phyloP scores from a whole-genome alignment of 1,140 invertebrate genomes.

The Cyrtorhinus lividipennis region DNA sequence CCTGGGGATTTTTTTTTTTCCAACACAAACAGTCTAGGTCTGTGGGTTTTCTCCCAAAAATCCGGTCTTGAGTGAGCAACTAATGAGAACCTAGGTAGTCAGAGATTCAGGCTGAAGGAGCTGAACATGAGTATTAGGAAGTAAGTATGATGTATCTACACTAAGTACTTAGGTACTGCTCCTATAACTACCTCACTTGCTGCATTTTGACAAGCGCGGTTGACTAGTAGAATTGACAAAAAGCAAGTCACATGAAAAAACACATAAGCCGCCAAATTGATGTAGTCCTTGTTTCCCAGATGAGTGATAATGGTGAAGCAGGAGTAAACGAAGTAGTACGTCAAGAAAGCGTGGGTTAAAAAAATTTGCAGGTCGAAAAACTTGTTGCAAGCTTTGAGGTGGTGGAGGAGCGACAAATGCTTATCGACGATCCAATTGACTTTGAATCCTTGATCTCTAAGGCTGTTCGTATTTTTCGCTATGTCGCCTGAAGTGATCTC shows the following conservation, averaged over 20 bases:
- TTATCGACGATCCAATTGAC: neutral
- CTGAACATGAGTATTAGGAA: neutral
- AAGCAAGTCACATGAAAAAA: neutral
- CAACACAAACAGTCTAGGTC: neutral
- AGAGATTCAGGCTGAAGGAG: no score
- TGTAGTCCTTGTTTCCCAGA: neutral
- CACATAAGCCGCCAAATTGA: neutral
- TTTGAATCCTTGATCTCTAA: neutral
- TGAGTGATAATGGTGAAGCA: neutral
- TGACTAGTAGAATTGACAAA: neutral
- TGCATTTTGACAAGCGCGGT: neutral
- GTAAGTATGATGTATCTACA: neutral
- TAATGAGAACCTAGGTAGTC: no score
- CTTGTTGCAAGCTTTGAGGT: neutral
- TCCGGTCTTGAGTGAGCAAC: no score
- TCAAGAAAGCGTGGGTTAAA: neutral
- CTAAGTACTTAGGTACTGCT: neutral
- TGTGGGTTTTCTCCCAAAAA: neutral
- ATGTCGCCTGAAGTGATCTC: neutral
- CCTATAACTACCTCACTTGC: neutral
- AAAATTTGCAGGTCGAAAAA: neutral
- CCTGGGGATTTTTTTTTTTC: neutral
- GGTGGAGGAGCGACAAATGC: neutral
- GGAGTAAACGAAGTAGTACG: neutral
- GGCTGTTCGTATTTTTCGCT: neutral